A percentile compares a stretch with the other conserved stretches of the same genome.
These are phyloP conservation scores for Tetragonula clypearis DNA, from an alignment of 1,140 invertebrate genomes.

Conservation along the genomic window DNA sequence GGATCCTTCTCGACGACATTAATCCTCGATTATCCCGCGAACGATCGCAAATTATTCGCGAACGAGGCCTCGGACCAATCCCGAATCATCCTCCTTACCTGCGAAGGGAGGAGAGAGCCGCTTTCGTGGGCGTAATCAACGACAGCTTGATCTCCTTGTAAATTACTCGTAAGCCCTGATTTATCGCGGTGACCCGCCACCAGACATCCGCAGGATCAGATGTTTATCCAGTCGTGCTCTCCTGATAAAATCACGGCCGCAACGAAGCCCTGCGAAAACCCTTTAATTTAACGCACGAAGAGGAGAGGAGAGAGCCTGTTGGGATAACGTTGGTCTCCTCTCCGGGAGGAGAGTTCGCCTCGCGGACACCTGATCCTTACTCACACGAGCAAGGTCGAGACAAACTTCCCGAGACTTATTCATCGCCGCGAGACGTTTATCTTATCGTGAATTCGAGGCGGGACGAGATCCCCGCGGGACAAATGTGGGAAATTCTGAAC, in stretches of 20 bases:
- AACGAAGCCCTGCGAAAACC: conserved; percentile 23
- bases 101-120: too few relatives aligned
- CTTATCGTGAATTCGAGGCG: neutral
- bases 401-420: conserved; percentile 30
- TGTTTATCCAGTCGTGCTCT: conserved; percentile 41
- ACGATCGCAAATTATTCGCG: conserved; percentile 16
- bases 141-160: conserved; percentile 47
- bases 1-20: neutral
- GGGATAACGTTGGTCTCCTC: neutral
- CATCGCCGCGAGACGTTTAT: conserved; percentile 16
- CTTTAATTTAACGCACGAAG: conserved; percentile 30
- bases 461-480: too few relatives aligned
- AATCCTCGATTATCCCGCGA: neutral
- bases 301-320: neutral
- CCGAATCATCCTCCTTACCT: neutral
- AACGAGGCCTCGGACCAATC: neutral
- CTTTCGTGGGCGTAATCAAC: conserved; percentile 7
- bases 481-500: neutral
- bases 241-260: conserved; percentile 28
- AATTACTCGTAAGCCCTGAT: conserved; percentile 32
- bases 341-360: neutral
- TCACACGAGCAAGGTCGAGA: neutral
- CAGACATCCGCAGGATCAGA: conserved; percentile 28
- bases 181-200: conserved; percentile 1
- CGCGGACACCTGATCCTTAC: neutral